These are phyloP conservation scores for Poecilia latipinna DNA, from an alignment of 2,113 vertebrate species.

Conservation along the genomic window DNA sequence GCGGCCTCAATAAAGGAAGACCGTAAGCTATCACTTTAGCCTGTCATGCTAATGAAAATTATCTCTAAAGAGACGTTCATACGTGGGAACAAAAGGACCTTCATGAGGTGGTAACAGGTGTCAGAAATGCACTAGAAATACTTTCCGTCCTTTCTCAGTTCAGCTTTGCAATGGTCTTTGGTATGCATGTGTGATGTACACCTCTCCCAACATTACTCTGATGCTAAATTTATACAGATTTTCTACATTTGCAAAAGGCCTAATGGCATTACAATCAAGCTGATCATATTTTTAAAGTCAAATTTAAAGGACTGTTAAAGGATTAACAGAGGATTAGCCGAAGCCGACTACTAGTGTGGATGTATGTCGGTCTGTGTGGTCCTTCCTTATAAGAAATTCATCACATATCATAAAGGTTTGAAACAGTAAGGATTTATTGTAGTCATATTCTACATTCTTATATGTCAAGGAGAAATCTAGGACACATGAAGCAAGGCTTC, in stretches of 20 bases:
- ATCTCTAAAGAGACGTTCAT: constrained; percentile 1
- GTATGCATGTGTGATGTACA: neutral
- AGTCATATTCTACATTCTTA: constrained; percentile 14
- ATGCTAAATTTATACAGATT: neutral
- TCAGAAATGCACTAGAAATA: constrained; percentile 5
- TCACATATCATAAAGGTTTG: constrained; percentile 4
- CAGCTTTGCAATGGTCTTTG: neutral
- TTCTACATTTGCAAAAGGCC: neutral
- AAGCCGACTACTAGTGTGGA: neutral
- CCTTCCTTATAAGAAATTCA: neutral
- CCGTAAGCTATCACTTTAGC: constrained; percentile 12
- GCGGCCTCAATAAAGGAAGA: constrained; percentile 1
- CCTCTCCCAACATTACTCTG: neutral
- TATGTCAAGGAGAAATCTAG: constrained; percentile 44
- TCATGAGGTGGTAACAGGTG: constrained; percentile 41
- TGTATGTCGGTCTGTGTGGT: neutral
- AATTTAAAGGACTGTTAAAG: neutral
- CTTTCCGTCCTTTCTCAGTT: neutral
- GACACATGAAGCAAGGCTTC: constrained; percentile 42
- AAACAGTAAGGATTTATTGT: constrained; percentile 11
- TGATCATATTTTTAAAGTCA: neutral
- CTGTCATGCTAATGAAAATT: constrained; percentile 20
- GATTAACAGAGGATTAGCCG: neutral
- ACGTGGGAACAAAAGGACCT: neutral
- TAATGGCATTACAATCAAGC: neutral